phyloP scores from a whole-genome alignment of 2,113 vertebrate species.

The Nicator chloris region DNA sequence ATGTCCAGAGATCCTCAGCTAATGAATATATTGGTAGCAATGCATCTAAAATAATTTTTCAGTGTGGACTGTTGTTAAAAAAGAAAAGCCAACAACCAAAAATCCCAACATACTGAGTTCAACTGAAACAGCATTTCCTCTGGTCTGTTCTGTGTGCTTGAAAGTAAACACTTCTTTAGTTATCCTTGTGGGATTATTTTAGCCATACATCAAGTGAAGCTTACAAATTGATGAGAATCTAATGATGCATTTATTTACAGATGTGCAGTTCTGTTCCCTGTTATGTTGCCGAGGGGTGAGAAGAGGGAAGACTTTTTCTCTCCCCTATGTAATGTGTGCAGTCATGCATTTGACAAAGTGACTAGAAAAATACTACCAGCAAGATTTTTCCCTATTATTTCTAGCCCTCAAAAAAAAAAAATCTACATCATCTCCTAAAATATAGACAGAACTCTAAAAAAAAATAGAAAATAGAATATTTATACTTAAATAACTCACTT shows the following conservation, averaged over 20 bases:
- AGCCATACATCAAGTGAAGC: conserved; percentile 78
- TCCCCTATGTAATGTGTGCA: not conserved
- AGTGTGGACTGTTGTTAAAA: not conserved
- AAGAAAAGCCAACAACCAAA: conserved; percentile 16
- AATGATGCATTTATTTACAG: conserved; percentile 88
- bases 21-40: conserved; percentile 65
- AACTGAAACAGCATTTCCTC: not conserved
- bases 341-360: conserved; percentile 30
- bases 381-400: conserved; percentile 9
- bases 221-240: conserved; percentile 82
- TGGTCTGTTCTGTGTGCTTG: conserved; percentile 23
- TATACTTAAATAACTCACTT: conserved; percentile 13
- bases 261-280: conserved; percentile 78
- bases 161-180: conserved; percentile 56
- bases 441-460: not conserved
- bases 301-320: conserved; percentile 26
- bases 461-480: conserved; percentile 34
- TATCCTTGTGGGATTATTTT: conserved; percentile 77
- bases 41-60: conserved; percentile 65
- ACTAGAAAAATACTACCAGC: conserved; percentile 27
- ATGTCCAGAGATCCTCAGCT: conserved; percentile 73
- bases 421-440: conserved; percentile 11
- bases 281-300: conserved; percentile 54
- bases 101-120: not conserved
- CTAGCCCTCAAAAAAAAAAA: not conserved